Conservation (phyloP, 2,113 vertebrate species). For the Tetrao urogallus region DNA sequence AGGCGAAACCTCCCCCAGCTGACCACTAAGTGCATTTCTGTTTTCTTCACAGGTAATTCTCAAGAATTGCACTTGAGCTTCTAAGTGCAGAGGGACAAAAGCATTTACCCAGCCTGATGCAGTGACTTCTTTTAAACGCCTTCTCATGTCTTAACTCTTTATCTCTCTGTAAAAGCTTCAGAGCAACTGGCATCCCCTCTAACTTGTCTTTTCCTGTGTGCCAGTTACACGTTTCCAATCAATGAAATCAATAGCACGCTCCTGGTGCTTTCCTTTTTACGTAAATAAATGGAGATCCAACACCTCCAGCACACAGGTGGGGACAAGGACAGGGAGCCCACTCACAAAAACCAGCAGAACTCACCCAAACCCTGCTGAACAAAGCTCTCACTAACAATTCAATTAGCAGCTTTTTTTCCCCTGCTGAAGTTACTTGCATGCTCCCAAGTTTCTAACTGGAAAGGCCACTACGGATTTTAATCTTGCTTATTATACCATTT, state of each 20-base stretch:
- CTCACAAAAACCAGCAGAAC: background rate
- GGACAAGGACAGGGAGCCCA: background rate
- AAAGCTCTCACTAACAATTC: background rate
- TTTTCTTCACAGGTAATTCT: background rate
- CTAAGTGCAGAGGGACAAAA: background rate
- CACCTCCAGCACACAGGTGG: background rate
- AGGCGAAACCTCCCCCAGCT: background rate
- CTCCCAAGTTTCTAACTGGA: background rate
- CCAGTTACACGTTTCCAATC: background rate
- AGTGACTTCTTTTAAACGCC: background rate
- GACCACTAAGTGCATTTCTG: background rate
- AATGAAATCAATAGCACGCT: background rate
- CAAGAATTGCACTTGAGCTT: background rate
- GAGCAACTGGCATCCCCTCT: background rate
- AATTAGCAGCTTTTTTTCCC: background rate
- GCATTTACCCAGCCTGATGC: background rate
- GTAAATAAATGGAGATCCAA: background rate
- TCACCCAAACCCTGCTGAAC: background rate
- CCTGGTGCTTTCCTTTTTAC: background rate
- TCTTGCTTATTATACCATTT: background rate
- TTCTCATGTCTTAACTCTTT: background rate
- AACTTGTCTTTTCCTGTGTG: background rate
- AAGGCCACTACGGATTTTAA: conserved; percentile 8
- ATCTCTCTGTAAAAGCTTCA: background rate
- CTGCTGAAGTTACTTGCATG: conserved; percentile 9